Evolutionary conservation across 2,797 vertebrate genomes (phyloP).

Genomic region (Champsocephalus esox): DNA sequence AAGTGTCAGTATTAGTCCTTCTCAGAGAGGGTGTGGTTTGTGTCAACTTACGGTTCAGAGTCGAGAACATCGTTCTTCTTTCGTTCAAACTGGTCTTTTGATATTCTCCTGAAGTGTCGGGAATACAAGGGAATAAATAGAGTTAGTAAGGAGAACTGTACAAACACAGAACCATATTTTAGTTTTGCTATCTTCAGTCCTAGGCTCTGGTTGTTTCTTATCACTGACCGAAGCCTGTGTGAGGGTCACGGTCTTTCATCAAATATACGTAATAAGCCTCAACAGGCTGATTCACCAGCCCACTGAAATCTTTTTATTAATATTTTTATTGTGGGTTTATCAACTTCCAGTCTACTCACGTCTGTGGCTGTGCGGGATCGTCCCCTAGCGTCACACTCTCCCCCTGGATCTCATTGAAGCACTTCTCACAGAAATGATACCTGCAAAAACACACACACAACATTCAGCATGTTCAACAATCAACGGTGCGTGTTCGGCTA

Average conservation of each 20-base stretch:
- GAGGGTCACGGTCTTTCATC: neutral
- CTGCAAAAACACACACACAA: slow-evolving; percentile 79
- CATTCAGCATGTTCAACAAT: neutral
- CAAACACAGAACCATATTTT: neutral
- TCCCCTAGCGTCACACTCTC: slow-evolving; percentile 98
- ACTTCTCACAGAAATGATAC: slow-evolving; percentile 99
- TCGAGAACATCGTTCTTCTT: slow-evolving; percentile 99
- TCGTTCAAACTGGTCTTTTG: slow-evolving; percentile 99
- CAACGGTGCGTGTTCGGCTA: slow-evolving; percentile 39
- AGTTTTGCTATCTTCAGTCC: neutral
- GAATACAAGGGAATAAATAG: neutral
- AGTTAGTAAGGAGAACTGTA: neutral
- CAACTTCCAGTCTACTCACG: slow-evolving; percentile 85
- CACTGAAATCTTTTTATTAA: too few species aligned
- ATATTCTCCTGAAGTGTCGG: slow-evolving; percentile 90
- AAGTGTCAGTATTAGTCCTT: neutral
- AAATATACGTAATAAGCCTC: neutral
- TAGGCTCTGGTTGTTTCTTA: neutral
- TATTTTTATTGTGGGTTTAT: neutral
- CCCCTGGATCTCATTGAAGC: slow-evolving; percentile 99
- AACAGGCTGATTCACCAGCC: too few species aligned
- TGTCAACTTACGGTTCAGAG: slow-evolving; percentile 94
- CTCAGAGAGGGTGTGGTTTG: neutral
- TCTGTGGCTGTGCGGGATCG: slow-evolving; percentile 97
- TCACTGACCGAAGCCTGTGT: neutral